Conservation (phyloP, 1,140 invertebrate species). For the Reticulitermes speratus region DNA sequence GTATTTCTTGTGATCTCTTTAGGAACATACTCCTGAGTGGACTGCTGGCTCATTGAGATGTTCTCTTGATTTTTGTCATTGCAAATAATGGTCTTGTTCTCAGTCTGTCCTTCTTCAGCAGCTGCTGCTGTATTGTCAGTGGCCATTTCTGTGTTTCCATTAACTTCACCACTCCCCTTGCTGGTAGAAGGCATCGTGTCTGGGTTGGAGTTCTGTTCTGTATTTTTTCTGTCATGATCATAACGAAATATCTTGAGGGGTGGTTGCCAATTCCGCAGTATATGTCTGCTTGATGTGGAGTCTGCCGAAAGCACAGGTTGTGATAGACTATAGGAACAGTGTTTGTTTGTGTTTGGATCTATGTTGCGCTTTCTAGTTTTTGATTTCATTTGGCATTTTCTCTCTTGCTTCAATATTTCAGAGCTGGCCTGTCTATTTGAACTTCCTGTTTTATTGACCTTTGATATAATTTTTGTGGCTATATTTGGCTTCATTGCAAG, state of each 20-base stretch:
- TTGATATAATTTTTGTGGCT: background rate
- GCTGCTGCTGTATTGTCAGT: background rate
- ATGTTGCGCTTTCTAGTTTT: background rate
- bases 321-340: background rate
- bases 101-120: background rate
- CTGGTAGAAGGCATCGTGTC: background rate
- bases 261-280: background rate
- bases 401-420: background rate
- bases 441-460: background rate
- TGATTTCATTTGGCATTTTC: background rate
- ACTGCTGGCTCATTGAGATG: background rate
- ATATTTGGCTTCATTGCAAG: background rate
- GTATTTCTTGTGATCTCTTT: background rate
- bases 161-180: background rate
- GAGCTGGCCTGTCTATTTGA: background rate
- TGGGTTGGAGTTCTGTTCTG: background rate
- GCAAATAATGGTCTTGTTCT: background rate
- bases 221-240: too few species aligned
- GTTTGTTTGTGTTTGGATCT: background rate
- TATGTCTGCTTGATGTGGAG: background rate
- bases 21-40: background rate
- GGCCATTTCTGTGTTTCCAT: background rate
- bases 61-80: background rate
- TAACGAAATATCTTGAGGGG: background rate
- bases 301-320: background rate